Evolutionary conservation across 2,888 invertebrate species (phyloP).

Genomic region (Zele albiditarsus): DNA sequence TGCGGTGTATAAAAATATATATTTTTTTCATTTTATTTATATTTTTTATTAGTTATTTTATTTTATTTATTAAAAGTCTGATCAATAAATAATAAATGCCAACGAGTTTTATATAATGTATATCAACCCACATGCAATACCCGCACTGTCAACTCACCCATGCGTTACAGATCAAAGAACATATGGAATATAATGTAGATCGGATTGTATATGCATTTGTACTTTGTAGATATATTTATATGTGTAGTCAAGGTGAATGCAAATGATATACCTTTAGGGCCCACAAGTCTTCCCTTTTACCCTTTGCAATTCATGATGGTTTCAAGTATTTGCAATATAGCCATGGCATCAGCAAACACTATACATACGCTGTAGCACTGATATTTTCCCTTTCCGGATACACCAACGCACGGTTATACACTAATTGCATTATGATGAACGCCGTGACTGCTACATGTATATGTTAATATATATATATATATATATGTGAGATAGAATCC

Average conservation of each 20-base stretch:
- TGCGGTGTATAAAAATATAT: background rate
- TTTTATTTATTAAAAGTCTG: constrained; percentile 17
- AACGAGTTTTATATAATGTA: constrained; percentile 36
- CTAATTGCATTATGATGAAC: constrained; percentile 46
- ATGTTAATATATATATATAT: background rate
- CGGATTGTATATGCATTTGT: background rate
- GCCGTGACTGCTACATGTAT: constrained; percentile 19
- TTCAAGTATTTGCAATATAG: background rate
- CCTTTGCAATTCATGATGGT: constrained; percentile 21
- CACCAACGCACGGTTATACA: constrained; percentile 41
- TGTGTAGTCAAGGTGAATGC: constrained; percentile 27
- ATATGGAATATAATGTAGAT: constrained; percentile 2
- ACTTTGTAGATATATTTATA: background rate
- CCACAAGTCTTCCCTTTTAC: constrained; percentile 17
- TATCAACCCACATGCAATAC: constrained; percentile 12
- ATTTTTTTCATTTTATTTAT: background rate
- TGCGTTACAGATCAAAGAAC: constrained; percentile 40
- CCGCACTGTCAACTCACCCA: constrained; percentile 28
- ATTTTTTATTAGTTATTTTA: background rate
- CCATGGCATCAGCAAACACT: constrained; percentile 1
- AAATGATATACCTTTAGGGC: constrained; percentile 43
- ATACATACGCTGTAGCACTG: constrained; percentile 13
- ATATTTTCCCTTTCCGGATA: constrained; percentile 41
- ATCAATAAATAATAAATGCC: constrained; percentile 36
- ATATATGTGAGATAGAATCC: background rate